Percentiles rank a stretch among this genome's conserved stretches.
These are phyloP conservation scores for Balanococcus diminutus DNA, from an alignment of 2,888 invertebrate genomes.

Conservation along the genomic window DNA sequence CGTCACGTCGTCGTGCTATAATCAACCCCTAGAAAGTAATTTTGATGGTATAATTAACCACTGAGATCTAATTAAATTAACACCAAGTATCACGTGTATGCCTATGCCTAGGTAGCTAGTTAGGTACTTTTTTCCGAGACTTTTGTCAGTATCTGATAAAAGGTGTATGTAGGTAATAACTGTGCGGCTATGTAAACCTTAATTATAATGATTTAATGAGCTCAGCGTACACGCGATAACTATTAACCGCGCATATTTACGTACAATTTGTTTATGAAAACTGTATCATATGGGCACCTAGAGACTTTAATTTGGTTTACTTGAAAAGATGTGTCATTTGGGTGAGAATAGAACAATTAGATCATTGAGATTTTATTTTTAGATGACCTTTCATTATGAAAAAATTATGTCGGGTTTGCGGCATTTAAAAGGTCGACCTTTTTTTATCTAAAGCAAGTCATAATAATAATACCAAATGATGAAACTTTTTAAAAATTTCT, in stretches of 20 bases:
- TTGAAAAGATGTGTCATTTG: too few relatives aligned
- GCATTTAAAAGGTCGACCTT: too few relatives aligned
- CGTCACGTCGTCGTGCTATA: not conserved
- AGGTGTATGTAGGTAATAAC: not conserved
- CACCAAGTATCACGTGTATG: not conserved
- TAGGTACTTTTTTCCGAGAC: not conserved
- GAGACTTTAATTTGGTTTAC: too few relatives aligned
- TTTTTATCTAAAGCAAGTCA: too few relatives aligned
- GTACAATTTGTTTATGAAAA: too few relatives aligned
- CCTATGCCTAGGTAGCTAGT: not conserved
- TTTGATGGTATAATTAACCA: conserved; percentile 14
- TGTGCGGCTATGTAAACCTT: not conserved
- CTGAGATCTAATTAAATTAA: conserved; percentile 19
- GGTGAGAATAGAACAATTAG: too few relatives aligned
- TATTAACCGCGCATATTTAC: conserved; percentile 14
- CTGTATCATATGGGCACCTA: too few relatives aligned
- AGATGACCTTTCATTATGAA: too few relatives aligned
- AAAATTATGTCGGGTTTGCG: too few relatives aligned
- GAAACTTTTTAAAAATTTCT: too few relatives aligned
- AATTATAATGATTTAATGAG: conserved; percentile 31
- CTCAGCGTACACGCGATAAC: not conserved
- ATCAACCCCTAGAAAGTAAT: not conserved
- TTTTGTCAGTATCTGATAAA: not conserved
- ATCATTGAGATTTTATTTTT: too few relatives aligned
- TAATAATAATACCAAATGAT: too few relatives aligned